phyloP scores from a whole-genome alignment of 2,888 invertebrate species.

The Boloria selene region DNA sequence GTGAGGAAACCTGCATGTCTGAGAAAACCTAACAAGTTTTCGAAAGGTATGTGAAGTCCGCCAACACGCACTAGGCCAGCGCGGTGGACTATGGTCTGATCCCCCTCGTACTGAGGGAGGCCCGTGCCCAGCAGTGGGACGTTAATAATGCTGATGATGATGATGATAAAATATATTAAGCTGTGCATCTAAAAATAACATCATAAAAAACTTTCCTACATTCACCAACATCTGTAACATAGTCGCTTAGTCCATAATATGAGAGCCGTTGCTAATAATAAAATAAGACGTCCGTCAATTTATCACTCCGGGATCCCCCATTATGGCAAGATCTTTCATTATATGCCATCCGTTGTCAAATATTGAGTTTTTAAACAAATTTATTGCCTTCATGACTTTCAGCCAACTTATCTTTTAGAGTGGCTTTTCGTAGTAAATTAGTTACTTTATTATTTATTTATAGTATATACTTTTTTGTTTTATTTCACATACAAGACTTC shows the following conservation, averaged over 20 bases:
- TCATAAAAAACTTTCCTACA: background rate
- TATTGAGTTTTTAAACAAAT: constrained; percentile 47
- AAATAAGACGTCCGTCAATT: constrained; percentile 43
- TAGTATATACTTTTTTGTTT: too few species aligned
- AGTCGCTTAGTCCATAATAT: constrained; percentile 15
- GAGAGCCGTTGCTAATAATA: constrained; percentile 28
- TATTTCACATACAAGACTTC: too few species aligned
- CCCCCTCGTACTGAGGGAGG: too few species aligned
- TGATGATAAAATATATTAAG: too few species aligned
- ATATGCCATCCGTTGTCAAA: constrained; percentile 42
- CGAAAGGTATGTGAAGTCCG: too few species aligned
- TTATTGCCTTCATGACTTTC: constrained; percentile 40
- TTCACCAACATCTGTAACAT: constrained; percentile 7
- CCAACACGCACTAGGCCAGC: too few species aligned
- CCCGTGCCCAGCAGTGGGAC: too few species aligned
- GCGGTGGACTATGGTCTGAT: too few species aligned
- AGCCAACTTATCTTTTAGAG: constrained; percentile 24
- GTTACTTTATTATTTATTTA: background rate
- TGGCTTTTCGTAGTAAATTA: background rate
- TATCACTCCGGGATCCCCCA: constrained; percentile 42
- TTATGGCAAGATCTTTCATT: constrained; percentile 43
- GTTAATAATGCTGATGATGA: too few species aligned
- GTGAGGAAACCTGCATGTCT: too few species aligned
- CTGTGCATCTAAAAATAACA: constrained; percentile 3
- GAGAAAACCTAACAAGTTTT: too few species aligned